Evolutionary conservation across 1,140 invertebrate species (phyloP), one percentile per base, ranked within the genome.

Genomic region (Bombus pyrosoma): DNA sequence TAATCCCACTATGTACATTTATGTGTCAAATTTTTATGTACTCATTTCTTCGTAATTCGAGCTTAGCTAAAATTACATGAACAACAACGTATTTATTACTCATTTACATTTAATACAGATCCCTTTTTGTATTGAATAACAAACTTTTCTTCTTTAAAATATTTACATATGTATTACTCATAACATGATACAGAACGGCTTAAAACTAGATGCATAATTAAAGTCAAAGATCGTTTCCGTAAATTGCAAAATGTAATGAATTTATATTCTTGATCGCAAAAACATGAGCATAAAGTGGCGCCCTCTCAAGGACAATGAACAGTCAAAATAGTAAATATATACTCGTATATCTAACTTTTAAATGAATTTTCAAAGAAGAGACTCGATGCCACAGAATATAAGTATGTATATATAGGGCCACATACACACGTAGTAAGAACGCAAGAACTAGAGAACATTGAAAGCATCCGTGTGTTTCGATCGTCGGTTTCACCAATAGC

Each of bases 311-410:
- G 43, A 57, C 22, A 37, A 13, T 22, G 32, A 64, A 28, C 4
- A 32, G n/a, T 41, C 15, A 47, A 62, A 22, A 59, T 62, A 64
- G 41, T 32, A 77, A 41, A 77, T 34, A 53, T 22, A 22, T 53
- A 53, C 6, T 53, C 18, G 41, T 32, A 82, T 12, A 41, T 22
- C 34, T 41, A 69, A 57, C 34, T 83, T 78, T 83, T 47, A 77
- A 68, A 81, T 80, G 37, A 73, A 59, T 81, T 81, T 81, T 83
- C n/a, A 59, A 71, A 84, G 39, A 57, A 79, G 39, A 47, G 25
- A 25, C 18, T 80, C 37, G 37, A 80, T 53, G 15, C 39, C n/a
- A n/a, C n/a, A 53, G 37, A 80, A 18, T 39, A 15, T 62, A 43
- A 34, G 2, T 6, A 68, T 28, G 12, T 28, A 18, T 10, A 18